Conservation (phyloP, 2,888 invertebrate species). For the Clostera curtula region DNA sequence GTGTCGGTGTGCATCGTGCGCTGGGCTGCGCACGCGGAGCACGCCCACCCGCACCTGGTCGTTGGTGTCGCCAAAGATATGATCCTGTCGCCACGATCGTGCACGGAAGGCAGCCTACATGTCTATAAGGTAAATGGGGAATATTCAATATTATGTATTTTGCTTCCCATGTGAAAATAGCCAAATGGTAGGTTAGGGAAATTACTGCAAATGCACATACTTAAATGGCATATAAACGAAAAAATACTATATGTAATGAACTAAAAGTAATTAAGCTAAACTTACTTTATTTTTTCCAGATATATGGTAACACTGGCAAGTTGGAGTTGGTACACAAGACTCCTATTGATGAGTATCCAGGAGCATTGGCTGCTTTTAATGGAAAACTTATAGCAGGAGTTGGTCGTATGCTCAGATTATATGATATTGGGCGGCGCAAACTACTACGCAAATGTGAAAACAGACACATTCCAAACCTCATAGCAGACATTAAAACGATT, state of each 20-base stretch:
- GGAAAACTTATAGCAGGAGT: slow-evolving; percentile 94
- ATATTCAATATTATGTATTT: not conserved
- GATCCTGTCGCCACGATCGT: slow-evolving; percentile 89
- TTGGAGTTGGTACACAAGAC: slow-evolving; percentile 96
- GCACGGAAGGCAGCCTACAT: slow-evolving; percentile 88
- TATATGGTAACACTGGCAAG: slow-evolving; percentile 85
- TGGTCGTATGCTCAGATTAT: slow-evolving; percentile 92
- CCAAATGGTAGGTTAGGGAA: no score
- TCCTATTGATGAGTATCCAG: slow-evolving; percentile 92
- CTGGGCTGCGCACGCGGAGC: slow-evolving; percentile 77
- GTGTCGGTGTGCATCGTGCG: slow-evolving; percentile 89
- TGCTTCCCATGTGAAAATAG: no score
- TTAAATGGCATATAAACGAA: no score
- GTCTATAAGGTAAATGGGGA: slow-evolving; percentile 82
- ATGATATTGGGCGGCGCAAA: slow-evolving; percentile 95
- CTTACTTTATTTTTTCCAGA: slow-evolving; percentile 51
- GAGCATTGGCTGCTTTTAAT: slow-evolving; percentile 92
- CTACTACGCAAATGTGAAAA: slow-evolving; percentile 98
- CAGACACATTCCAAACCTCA: slow-evolving; percentile 94
- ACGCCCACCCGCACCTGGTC: slow-evolving; percentile 74
- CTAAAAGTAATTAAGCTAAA: no score
- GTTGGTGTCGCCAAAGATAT: slow-evolving; percentile 95
- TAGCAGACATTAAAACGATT: slow-evolving; percentile 94
- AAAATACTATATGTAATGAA: no score
- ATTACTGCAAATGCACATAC: no score